A percentile compares a stretch with the other conserved stretches of the same genome.
phyloP scores from a whole-genome alignment of 2,113 vertebrate species.

The Mormyrus iriodes region DNA sequence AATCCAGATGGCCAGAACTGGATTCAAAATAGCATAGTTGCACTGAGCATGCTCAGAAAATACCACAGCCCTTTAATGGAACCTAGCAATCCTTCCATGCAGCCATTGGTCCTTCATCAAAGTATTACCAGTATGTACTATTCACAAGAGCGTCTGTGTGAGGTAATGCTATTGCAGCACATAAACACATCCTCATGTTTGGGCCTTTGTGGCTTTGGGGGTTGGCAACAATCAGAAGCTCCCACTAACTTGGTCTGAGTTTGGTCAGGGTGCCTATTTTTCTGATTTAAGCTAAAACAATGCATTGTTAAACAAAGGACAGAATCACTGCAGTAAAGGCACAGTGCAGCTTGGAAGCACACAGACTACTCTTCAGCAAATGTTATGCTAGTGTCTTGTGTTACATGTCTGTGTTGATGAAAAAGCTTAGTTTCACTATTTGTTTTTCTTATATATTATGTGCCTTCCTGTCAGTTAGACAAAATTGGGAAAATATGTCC shows the following conservation, averaged over 20 bases:
- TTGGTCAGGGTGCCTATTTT: not conserved
- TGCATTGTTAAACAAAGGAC: not conserved
- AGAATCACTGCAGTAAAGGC: not conserved
- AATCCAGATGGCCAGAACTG: constrained; percentile 1
- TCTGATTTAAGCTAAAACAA: not conserved
- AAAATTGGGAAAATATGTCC: not conserved
- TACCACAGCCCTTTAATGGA: not conserved
- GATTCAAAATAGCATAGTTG: not conserved
- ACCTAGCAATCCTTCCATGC: not conserved
- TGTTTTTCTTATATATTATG: constrained; percentile 6
- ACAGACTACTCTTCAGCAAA: not conserved
- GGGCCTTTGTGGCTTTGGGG: not conserved
- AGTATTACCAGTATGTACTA: not conserved
- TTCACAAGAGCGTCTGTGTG: not conserved
- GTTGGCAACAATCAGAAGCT: not conserved
- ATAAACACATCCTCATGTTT: not conserved
- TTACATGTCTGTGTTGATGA: constrained; percentile 3
- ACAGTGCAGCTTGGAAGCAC: not conserved
- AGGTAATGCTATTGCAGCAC: not conserved
- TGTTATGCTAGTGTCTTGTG: constrained; percentile 11
- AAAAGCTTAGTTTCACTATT: not conserved
- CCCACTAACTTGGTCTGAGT: not conserved
- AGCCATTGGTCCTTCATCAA: not conserved
- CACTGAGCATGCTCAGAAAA: constrained; percentile 7
- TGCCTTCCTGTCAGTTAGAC: not conserved